phyloP scores from a whole-genome alignment of 2,797 vertebrate genomes.

The Danio jaintianensis region DNA sequence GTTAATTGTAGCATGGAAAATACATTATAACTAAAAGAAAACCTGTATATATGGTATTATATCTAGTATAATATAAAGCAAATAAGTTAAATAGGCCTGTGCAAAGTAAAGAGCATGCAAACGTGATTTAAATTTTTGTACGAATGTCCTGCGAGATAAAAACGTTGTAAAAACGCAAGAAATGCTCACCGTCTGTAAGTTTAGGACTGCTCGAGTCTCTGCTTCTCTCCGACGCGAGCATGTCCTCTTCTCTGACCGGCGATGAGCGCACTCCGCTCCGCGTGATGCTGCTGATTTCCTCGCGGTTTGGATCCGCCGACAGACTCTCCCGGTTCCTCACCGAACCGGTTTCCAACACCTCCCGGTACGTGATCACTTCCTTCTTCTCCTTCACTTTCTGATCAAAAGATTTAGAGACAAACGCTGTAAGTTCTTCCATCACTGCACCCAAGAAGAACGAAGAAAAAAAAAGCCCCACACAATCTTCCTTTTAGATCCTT shows the following conservation, averaged over 20 bases:
- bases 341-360: constrained; percentile 93
- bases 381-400: constrained; percentile 99
- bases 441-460: constrained; percentile 71
- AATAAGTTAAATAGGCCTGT: neutral
- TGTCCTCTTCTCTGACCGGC: constrained; percentile 89
- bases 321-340: constrained; percentile 85
- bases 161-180: constrained; percentile 2
- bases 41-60: no score
- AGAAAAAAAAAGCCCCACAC: constrained; percentile 52
- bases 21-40: neutral
- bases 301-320: constrained; percentile 82
- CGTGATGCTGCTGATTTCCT: constrained; percentile 82
- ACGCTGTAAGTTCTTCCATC: constrained; percentile 99
- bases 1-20: neutral
- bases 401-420: constrained; percentile 98
- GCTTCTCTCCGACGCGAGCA: constrained; percentile 87
- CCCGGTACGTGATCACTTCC: constrained; percentile 95
- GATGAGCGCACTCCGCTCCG: constrained; percentile 84
- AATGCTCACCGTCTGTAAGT: constrained; percentile 89
- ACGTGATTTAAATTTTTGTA: neutral
- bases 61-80: neutral
- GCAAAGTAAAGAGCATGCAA: neutral
- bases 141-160: neutral
- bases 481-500: constrained; percentile 76
- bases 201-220: constrained; percentile 92